These are phyloP conservation scores for Nesogale talazaci DNA, from an alignment of 2,113 vertebrate species.

Conservation along the genomic window DNA sequence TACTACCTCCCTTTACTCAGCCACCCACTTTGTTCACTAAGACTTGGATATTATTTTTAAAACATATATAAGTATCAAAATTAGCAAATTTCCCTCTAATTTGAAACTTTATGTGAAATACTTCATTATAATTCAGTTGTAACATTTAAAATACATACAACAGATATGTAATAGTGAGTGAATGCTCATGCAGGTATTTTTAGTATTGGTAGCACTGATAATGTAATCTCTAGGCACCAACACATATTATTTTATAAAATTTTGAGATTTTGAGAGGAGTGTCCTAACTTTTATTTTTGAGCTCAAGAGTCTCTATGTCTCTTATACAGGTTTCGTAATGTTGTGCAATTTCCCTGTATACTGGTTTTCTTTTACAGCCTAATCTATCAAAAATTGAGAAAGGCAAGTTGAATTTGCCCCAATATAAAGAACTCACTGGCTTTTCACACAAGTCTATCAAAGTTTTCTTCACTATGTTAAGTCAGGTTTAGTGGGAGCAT, in stretches of 20 bases:
- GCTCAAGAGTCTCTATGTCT: neutral
- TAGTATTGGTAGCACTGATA: neutral
- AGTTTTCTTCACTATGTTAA: slow-evolving; percentile 27
- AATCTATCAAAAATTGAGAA: slow-evolving; percentile 7
- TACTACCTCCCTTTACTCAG: neutral
- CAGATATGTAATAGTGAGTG: neutral
- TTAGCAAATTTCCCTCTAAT: neutral
- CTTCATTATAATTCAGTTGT: neutral
- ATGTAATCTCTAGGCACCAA: neutral
- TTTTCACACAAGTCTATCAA: slow-evolving; percentile 22
- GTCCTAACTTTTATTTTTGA: neutral
- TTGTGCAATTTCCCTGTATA: neutral
- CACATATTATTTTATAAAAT: neutral
- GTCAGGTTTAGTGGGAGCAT: neutral
- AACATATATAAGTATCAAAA: neutral
- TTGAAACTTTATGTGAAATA: neutral
- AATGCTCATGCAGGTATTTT: neutral
- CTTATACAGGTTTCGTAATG: neutral
- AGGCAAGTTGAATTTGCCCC: neutral
- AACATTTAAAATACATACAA: neutral
- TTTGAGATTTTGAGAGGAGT: slow-evolving; percentile 6
- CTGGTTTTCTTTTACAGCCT: neutral
- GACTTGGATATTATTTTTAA: neutral
- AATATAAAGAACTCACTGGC: neutral
- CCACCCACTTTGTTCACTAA: neutral